Evolutionary conservation across 2,888 invertebrate genomes (phyloP).

Genomic region (Kuschelorhynchus macadamiae): DNA sequence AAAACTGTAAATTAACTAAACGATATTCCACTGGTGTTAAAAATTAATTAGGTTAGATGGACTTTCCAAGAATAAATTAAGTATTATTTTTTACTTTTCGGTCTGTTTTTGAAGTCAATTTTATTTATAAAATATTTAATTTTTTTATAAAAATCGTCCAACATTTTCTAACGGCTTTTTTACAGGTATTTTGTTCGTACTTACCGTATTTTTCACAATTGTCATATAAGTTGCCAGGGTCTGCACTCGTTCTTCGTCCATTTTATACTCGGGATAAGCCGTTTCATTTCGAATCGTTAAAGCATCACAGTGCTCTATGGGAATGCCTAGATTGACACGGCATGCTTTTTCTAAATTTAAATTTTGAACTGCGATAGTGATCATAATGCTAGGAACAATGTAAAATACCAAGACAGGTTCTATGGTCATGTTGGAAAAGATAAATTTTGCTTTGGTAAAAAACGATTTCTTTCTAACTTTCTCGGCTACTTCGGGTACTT

Average conservation of each 20-base stretch:
- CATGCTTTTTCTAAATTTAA: conserved; percentile 88
- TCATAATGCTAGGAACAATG: conserved; percentile 72
- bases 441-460: conserved; percentile 61
- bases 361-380: conserved; percentile 83
- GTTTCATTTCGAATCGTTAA: conserved; percentile 78
- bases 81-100: too few relatives aligned
- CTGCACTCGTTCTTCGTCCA: conserved; percentile 67
- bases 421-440: conserved; percentile 77
- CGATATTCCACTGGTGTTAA: too few relatives aligned
- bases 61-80: too few relatives aligned
- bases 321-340: conserved; percentile 80
- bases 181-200: too few relatives aligned
- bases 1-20: too few relatives aligned
- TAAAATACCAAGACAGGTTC: conserved; percentile 80
- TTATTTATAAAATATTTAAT: too few relatives aligned
- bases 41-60: too few relatives aligned
- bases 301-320: conserved; percentile 80
- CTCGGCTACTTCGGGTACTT: conserved; percentile 35
- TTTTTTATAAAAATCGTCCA: too few relatives aligned
- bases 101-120: too few relatives aligned
- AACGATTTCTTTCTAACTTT: conserved; percentile 45
- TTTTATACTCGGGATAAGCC: conserved; percentile 72
- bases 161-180: too few relatives aligned
- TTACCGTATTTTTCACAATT: conserved; percentile 71
- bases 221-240: conserved; percentile 66